Evolutionary conservation across 2,113 vertebrate genomes (phyloP), one percentile per base, ranked within the genome.

Genomic region (Oryzias javanicus): DNA sequence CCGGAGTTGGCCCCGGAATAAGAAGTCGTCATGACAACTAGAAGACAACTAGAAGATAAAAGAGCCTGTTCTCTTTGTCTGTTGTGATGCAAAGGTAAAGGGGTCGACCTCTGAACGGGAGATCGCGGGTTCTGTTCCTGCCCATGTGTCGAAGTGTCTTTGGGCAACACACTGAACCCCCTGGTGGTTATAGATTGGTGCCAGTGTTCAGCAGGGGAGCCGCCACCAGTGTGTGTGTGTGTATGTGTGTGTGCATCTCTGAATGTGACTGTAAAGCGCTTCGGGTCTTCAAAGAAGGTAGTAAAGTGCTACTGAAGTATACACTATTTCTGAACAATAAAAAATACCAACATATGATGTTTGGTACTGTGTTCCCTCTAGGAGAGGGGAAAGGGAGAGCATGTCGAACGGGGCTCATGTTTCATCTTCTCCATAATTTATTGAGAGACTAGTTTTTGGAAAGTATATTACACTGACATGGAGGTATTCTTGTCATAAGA

Each of bases 371-470:
- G 64, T 76, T 69, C 82, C 79, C 48, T 62, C 60, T 77, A 78
- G 82, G 83, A 54, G 48, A 60, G 48, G 63, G 49, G 69, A 83
- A 77, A 83, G 35, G 25, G 77, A 80, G 74, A 71, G 46, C 76
- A 27, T 79, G 69, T 67, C 40, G 59, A 79, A 79, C 22, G 19
- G 64, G 47, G 72, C 74, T 86, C 68, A 18, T 76, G 76, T 86
- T 86, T 87, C 84, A 83, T 72, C 73, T 42, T 59, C 66, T 86
- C 79, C 74, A 87, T 88, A 82, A 87, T 89, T 88, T 75, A 87
- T 83, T 64, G 52, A 64, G 70, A 60, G 72, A 70, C 63, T 25
- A 45, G 83, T 57, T 84, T 85, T 83, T 74, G 70, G 62, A 80
- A 64, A 60, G 76, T 72, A 81, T 83, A 74, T 63, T 58, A 68